Base-by-base conservation (phyloP, 2,888 invertebrate genomes). In the Leptogaster cylindrica region DNA sequence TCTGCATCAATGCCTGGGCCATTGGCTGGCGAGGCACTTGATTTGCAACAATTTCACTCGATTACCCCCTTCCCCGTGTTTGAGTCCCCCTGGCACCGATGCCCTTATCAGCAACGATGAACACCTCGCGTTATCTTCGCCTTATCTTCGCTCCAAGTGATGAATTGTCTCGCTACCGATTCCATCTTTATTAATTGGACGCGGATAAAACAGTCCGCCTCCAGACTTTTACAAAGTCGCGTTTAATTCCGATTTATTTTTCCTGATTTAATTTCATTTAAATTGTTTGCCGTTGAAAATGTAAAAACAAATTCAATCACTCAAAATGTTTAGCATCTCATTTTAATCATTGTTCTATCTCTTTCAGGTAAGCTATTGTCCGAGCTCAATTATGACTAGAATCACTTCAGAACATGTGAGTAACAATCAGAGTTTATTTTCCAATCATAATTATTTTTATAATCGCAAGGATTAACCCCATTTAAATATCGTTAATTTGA, bases 1-100 rank as follows among this genome's bases (percentile, higher is more conserved):
- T 69, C 51, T 65, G 58, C 39, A 50, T 61, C 67, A 39, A 67
- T 67, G 61, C n/a, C 50, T 67, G 58, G 67, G 39, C 58, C 58
- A 52, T 41, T n/a, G n/a, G n/a, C n/a, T n/a, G n/a, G n/a, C n/a
- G n/a, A n/a, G n/a, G n/a, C n/a, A n/a, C n/a, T n/a, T n/a, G n/a
- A n/a, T n/a, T n/a, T n/a, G n/a, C n/a, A n/a, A n/a, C n/a, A n/a
- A n/a, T n/a, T n/a, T n/a, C n/a, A n/a, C n/a, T n/a, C n/a, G n/a
- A n/a, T n/a, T n/a, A n/a, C n/a, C n/a, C n/a, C n/a, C n/a, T n/a
- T n/a, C n/a, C n/a, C n/a, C n/a, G n/a, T n/a, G n/a, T n/a, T n/a
- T n/a, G n/a, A n/a, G n/a, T n/a, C n/a, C n/a, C n/a, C n/a, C n/a
- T n/a, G n/a, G n/a, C n/a, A n/a, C n/a, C n/a, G n/a, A n/a, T n/a